Base-by-base conservation (phyloP, 92 coral and sea anemone species). In the Virgularia gustaviana region DNA sequence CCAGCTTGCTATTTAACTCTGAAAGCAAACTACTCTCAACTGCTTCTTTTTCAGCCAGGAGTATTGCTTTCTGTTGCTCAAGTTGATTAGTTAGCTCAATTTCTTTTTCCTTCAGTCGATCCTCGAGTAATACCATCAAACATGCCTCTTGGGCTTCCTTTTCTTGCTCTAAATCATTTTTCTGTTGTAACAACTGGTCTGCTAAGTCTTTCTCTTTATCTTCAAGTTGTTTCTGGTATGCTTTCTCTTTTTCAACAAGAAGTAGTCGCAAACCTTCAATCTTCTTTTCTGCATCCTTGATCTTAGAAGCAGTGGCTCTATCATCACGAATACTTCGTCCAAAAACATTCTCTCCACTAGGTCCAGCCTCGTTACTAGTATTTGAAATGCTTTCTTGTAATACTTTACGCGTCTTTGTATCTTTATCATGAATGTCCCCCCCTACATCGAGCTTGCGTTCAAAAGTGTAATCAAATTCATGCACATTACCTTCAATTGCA, bases 391-490 rank as follows among this genome's bases (percentile, higher is more conserved):
- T 85, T 68, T 89, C 96, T 9, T 84, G 61, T 35, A 89, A 68
- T 28, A 94, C 83, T 57, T 85, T 89, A 30, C 99, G 78, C 60
- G 78, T 76, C 29, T 94, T 94, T 15, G 63, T 63, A 10, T 76
- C 96, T 64, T 85, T 88, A 18, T 85, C 80, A 29, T 70, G 68
- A 13, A 81, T 55, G 31, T 72, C 71, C 16, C 64, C 20, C 27
- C 77, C 36, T 7, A 78, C 79, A 37, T 90, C 99, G 34, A 36
- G 58, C 15, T 89, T 81, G 34, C 86, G 80, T 78, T 94, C 99
- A 79, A 94, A 87, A 0, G 78, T 66, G 62, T 94, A 94, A 70
- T 94, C 99, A 83, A 94, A 94, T 55, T 94, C 99, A 65, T 96
- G 99, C 24, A 77, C 81, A 27, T 73, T 83, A 9, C 84, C 79